Base-by-base conservation (phyloP, 2,113 vertebrate genomes). In the Camelus dromedarius region DNA sequence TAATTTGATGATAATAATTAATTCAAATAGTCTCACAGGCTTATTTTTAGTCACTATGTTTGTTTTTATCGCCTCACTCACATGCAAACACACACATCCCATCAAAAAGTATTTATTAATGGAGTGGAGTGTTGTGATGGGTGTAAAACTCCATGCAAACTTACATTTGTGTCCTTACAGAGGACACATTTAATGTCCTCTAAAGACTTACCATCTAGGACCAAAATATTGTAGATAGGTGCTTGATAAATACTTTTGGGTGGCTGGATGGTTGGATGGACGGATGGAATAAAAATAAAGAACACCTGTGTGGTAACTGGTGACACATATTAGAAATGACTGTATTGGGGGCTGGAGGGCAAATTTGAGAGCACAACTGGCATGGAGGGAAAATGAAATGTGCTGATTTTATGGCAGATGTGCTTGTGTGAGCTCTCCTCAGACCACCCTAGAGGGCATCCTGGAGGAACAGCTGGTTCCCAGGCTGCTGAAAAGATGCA, bases 1-100 rank as follows among this genome's bases (percentile, higher is more conserved):
- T 38, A 80, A 81, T 75, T 72, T 32, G 50, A 48, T 85, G 52
- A 69, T 35, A 83, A 24, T 66, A 15, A 67, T 60, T 73, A 42
- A 79, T 86, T 70, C 79, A 46, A 42, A 32, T 75, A 54, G 77
- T 56, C 24, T 77, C 52, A 56, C 28, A 62, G 56, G 6, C 42
- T 62, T 95, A 32, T 50, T 95, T 92, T 89, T 24, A 58, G 48
- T 76, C 38, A 77, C 22, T 54, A 11, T 76, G 83, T 76, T 79
- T 46, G 12, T 82, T 35, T 81, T 70, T 30, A 80, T 92, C 18
- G 56, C 60, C 16, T 38, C 24, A 6, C 32, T 14, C 54, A 22
- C 13, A 15, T 2, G 6, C 13, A 26, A 6, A 50, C 20, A 42
- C 26, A 0, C 24, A 1, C 20, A 5, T n/a, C 6, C 69, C 24